phyloP scores from a whole-genome alignment of 2,113 vertebrate genomes.

The Meriones unguiculatus region DNA sequence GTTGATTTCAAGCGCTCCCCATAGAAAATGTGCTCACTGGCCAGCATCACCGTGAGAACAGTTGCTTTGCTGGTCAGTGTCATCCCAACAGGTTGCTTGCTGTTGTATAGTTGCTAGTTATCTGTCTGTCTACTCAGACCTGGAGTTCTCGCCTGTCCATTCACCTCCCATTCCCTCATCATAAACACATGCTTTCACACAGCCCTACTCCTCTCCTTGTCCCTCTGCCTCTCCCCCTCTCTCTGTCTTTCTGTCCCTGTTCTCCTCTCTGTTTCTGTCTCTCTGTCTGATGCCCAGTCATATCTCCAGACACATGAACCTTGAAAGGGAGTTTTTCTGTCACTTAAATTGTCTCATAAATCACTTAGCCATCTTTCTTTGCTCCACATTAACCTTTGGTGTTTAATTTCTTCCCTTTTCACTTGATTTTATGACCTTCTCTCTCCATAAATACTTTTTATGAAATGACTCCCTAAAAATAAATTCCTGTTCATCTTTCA shows the following conservation, averaged over 20 bases:
- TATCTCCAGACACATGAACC: neutral
- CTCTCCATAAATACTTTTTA: constrained; percentile 66
- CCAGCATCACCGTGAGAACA: neutral
- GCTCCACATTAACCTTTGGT: constrained; percentile 55
- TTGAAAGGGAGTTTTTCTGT: constrained; percentile 56
- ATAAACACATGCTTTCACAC: no score
- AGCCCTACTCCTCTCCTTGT: neutral
- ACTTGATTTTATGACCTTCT: constrained; percentile 69
- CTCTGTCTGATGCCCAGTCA: neutral
- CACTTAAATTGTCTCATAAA: constrained; percentile 41
- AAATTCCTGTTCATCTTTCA: constrained; percentile 58
- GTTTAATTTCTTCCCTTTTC: constrained; percentile 65
- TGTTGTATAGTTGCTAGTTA: neutral
- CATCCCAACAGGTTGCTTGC: neutral
- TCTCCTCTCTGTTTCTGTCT: neutral
- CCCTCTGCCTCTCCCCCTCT: neutral
- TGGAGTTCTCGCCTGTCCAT: neutral
- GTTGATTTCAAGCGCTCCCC: neutral
- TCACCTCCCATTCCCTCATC: neutral
- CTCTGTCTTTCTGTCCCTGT: neutral
- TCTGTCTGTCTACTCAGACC: neutral
- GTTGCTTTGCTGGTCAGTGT: neutral
- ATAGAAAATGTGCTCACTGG: neutral
- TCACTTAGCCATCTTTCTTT: constrained; percentile 63
- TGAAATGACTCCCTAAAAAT: constrained; percentile 61